Percentiles rank a stretch among this genome's conserved stretches.
Evolutionary conservation across 2,113 vertebrate species (phyloP).

Genomic region (Glaucidium brasilianum): DNA sequence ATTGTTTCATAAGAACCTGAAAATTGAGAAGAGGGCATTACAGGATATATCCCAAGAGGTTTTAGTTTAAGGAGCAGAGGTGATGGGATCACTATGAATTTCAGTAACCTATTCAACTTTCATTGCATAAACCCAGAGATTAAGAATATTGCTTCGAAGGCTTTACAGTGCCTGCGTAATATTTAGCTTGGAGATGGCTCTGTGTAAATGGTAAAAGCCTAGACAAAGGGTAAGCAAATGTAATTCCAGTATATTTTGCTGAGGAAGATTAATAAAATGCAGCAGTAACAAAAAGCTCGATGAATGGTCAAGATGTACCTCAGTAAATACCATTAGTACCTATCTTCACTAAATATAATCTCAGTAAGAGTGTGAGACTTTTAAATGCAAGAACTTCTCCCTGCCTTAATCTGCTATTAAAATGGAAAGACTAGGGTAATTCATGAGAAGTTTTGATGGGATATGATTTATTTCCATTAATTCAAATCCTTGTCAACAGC

Average conservation of each 20-base stretch:
- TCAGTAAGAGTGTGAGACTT: background rate
- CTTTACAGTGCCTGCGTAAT: background rate
- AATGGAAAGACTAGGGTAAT: background rate
- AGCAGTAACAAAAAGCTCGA: background rate
- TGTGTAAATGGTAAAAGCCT: background rate
- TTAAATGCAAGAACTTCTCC: background rate
- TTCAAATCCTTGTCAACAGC: background rate
- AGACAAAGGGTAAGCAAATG: background rate
- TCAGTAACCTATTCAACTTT: background rate
- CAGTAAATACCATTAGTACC: background rate
- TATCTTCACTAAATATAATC: background rate
- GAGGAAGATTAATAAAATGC: background rate
- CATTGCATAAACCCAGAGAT: background rate
- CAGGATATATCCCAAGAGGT: background rate
- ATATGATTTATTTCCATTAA: background rate
- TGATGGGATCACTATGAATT: background rate
- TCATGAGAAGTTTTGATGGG: background rate
- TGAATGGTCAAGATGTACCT: background rate
- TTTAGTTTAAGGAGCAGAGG: background rate
- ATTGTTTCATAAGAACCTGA: background rate
- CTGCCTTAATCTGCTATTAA: background rate
- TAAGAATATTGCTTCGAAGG: background rate
- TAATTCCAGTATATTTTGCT: background rate
- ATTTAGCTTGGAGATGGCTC: background rate
- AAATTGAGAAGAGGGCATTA: background rate